Conservation (phyloP, 2,888 invertebrate genomes). For the Ernsta delagoae region DNA sequence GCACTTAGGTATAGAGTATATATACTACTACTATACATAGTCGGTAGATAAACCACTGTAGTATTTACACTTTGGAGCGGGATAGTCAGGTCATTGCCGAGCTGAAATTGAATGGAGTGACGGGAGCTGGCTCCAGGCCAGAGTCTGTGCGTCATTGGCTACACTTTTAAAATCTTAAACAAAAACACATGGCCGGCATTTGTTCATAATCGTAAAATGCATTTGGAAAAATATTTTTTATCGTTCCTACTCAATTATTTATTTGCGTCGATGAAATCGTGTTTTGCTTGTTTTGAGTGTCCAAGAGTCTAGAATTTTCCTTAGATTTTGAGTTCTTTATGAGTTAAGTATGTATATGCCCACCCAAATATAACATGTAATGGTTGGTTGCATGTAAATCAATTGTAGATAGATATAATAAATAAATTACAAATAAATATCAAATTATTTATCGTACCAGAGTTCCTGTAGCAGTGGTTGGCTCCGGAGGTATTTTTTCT, state of each 20-base stretch:
- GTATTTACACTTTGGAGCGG: constrained; percentile 42
- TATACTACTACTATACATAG: no score
- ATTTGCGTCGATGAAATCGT: constrained; percentile 1
- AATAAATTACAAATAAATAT: not conserved
- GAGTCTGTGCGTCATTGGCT: constrained; percentile 68
- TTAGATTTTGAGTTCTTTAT: no score
- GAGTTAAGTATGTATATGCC: no score
- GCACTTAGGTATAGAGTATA: no score
- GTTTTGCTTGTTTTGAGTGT: no score
- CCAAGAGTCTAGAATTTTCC: no score
- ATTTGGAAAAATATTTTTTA: constrained; percentile 4
- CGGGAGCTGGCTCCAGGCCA: constrained; percentile 76
- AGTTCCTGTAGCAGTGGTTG: constrained; percentile 41
- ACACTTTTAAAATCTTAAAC: constrained; percentile 57
- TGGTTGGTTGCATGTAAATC: no score
- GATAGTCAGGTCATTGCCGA: constrained; percentile 79
- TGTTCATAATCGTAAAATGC: constrained; percentile 31
- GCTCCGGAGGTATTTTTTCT: constrained; percentile 45
- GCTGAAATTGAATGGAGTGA: constrained; percentile 71
- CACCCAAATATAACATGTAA: no score
- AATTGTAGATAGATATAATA: not conserved
- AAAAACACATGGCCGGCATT: constrained; percentile 46
- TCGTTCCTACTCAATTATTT: not conserved
- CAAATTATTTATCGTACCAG: constrained; percentile 47
- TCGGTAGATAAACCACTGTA: constrained; percentile 19